Evolutionary conservation across 2,888 invertebrate genomes (phyloP).

Genomic region (Gari tellinella): DNA sequence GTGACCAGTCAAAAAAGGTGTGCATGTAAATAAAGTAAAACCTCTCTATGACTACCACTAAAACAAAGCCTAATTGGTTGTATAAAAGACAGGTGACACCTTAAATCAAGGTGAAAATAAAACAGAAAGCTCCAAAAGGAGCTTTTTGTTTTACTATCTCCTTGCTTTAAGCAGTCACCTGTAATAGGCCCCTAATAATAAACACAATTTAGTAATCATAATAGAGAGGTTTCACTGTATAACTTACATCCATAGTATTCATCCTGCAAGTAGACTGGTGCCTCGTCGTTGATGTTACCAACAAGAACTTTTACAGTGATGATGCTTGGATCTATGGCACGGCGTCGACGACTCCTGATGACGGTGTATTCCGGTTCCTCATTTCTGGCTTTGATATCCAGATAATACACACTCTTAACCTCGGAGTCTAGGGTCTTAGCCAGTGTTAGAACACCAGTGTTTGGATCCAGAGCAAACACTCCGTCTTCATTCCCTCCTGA

Average conservation of each 20-base stretch:
- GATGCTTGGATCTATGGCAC: slow-evolving; percentile 86
- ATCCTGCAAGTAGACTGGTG: slow-evolving; percentile 89
- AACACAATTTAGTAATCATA: too few species aligned
- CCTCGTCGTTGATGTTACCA: slow-evolving; percentile 88
- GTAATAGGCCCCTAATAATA: neutral
- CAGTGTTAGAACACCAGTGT: slow-evolving; percentile 89
- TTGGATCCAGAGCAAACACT: slow-evolving; percentile 91
- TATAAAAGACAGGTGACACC: too few species aligned
- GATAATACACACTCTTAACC: slow-evolving; percentile 89
- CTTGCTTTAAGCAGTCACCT: neutral
- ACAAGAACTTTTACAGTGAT: slow-evolving; percentile 90
- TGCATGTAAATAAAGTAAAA: too few species aligned
- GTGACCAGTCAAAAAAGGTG: too few species aligned
- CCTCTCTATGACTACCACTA: too few species aligned
- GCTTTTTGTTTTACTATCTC: neutral
- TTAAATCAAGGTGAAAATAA: too few species aligned
- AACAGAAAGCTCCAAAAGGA: neutral
- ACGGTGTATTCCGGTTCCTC: slow-evolving; percentile 85
- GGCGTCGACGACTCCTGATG: slow-evolving; percentile 56
- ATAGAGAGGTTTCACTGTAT: too few species aligned
- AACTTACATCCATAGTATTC: slow-evolving; percentile 88
- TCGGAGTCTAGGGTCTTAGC: slow-evolving; percentile 93
- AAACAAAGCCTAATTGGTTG: too few species aligned
- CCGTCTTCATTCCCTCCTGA: slow-evolving; percentile 89
- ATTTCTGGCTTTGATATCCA: slow-evolving; percentile 93